Base-by-base conservation (phyloP, 2,113 vertebrate species). In the Oryzias curvinotus region DNA sequence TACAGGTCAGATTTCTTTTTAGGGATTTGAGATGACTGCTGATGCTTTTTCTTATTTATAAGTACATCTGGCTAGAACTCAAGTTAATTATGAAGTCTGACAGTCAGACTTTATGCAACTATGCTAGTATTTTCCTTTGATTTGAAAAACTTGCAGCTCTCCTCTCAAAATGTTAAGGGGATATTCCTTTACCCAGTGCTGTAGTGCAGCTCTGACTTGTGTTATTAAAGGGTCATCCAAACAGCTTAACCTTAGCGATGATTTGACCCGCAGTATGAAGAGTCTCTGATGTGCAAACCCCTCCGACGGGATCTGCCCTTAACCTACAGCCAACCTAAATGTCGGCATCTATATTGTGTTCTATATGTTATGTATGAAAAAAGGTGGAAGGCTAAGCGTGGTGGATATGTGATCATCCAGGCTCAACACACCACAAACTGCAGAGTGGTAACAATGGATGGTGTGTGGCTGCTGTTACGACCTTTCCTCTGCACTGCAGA, bases 391-490 rank as follows among this genome's bases (percentile, higher is more conserved):
- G 77, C 72, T 75, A 63, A 82, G 62, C 55, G 78, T 19, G 45
- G 67, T 4, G 52, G 73, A 84, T 77, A 80, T 66, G 81, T 77
- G 81, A 82, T 84, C 78, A 82, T 86, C 84, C 79, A 78, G 78
- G 81, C 83, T 70, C 69, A 82, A 83, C 80, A 52, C 75, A 83
- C 71, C 78, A 67, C 63, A 51, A 52, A 57, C 68, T 78, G 76
- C 69, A 47, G 42, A 56, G 51, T 69, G 67, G 77, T 52, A 72
- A 78, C 87, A 88, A 89, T 88, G 78, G 81, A 85, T 85, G 81
- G 67, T 67, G 62, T 77, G 86, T 80, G 81, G 84, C 75, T 83
- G 81, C 78, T 78, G 84, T 85, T 78, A 84, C 68, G 70, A 81
- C 81, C 79, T 78, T 82, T 70, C 66, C 65, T 63, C 66, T 75